Evolutionary conservation across 2,797 vertebrate species (phyloP), one percentile per base, ranked within the genome.

Genomic region (Vultur gryphus): DNA sequence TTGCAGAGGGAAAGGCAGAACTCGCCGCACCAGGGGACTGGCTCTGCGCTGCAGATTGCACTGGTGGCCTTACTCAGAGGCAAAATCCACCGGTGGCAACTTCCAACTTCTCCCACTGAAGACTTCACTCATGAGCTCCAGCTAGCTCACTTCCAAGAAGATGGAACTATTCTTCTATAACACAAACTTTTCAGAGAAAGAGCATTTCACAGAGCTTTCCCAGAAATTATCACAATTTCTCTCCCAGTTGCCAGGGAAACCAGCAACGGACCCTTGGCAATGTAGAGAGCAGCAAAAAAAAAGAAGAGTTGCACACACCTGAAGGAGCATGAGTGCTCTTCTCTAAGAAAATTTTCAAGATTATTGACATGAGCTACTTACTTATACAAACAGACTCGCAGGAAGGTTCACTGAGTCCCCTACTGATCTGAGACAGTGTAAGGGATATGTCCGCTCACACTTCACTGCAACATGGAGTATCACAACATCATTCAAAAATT

Each of bases 21-120:
- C 4, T 3, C 1, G 0, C 8, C 4, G 2, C 65, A 43, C 13
- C 5, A 57, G 6, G 4, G 25, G 9, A 62, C 6, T 16, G n/a
- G 24, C 37, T 80, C 28, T 54, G 75, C 2, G 0, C n/a, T 70
- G 39, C 66, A 85, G 44, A 37, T 24, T 35, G 18, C 15, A 43
- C 20, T n/a, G 39, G 9, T 54, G 49, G 20, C 44, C n/a, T 48
- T 35, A 35, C 26, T 52, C 5, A 41, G 21, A 67, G 23, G 54
- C 11, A 71, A 88, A 90, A 84, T 39, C 44, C 90, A 73, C 18
- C 4, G 0, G 8, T 7, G 9, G 14, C 21, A 52, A 62, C 41
- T 84, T 81, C 39, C 65, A 73, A 1, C 35, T 78, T 70, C 65
- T 91, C 20, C 39, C 14, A 11, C 43, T 44, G 26, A 73, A 54